These are phyloP conservation scores for Diarsia dahlii DNA, from an alignment of 2,888 invertebrate species.

Conservation along the genomic window DNA sequence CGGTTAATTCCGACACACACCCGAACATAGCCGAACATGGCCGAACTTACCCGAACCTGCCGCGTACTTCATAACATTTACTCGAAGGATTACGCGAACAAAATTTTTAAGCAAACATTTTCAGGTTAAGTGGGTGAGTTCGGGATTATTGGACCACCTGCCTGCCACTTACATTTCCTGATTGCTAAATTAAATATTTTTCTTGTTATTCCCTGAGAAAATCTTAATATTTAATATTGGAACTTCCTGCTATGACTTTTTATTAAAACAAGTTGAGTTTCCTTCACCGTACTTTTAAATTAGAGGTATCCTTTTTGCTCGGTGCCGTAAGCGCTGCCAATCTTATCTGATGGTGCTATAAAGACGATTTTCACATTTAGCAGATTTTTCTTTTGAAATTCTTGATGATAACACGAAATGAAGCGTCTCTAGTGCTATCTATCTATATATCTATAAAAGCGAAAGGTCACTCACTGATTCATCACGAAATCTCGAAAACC, in stretches of 20 bases:
- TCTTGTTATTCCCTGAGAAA: constrained; percentile 11
- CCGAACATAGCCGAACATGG: constrained; percentile 24
- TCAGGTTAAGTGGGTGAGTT: constrained; percentile 32
- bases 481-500: too few relatives aligned
- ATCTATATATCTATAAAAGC: too few relatives aligned
- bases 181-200: constrained; percentile 39
- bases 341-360: constrained; percentile 33
- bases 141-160: constrained; percentile 36
- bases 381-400: constrained; percentile 15
- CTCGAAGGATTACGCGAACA: constrained; percentile 33
- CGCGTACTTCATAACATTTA: constrained; percentile 26
- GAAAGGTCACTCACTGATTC: too few relatives aligned
- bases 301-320: constrained; percentile 18
- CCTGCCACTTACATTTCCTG: constrained; percentile 21
- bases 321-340: constrained; percentile 19
- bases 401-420: constrained; percentile 19
- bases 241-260: constrained; percentile 18
- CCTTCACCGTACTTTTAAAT: constrained; percentile 22
- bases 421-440: constrained; percentile 1
- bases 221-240: constrained; percentile 14
- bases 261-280: constrained; percentile 30
- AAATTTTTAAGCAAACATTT: constrained; percentile 42
- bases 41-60: constrained; percentile 39
- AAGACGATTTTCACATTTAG: constrained; percentile 15
- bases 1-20: constrained; percentile 18